Evolutionary conservation across 2,888 invertebrate species (phyloP), one percentile per base, ranked within the genome.

Genomic region (Drosophila percnosoma): DNA sequence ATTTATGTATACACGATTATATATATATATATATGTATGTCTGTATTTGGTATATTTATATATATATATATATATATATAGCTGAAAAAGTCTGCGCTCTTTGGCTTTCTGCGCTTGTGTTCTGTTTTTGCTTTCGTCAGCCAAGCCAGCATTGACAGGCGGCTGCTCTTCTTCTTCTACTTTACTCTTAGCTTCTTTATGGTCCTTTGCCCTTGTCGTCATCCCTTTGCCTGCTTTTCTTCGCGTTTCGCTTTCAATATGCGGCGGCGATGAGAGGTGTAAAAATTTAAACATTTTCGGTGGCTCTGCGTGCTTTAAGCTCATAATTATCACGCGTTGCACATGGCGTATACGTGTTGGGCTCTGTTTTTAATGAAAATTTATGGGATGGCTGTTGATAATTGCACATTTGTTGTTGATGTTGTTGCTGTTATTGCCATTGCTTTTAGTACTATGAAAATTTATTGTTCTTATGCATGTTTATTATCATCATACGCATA

Each of bases 321-420:
- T 69, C 86, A 88, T 85, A 78, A 89, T 86, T 86, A 86, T 79
- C 75, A 81, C 77, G 74, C 82, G 58, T 78, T 86, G 62, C 81
- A 83, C 77, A 76, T 73, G 83, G 73, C 73, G 74, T 83, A 75
- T 69, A 80, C 75, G 71, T 65, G 75, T 70, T 76, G 52, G 57
- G 64, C 51, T 69, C 58, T 53, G 59, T 70, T 73, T 73, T 77
- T 79, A 85, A 83, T 72, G 81, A 69, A 73, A 78, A 88, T 85
- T 86, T 75, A 88, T 85, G 83, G 60, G 49, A 79, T 67, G 75
- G 67, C 88, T 74, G 74, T 58, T 86, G 71, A 77, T 86, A 80
- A 86, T 85, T 85, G 86, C 75, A 75, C 68, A 67, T 71, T 83
- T 77, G 68, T 72, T 74, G 54, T 55, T 54, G 54, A 13, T 77